phyloP scores from a whole-genome alignment of 1,140 invertebrate species.

The Aphidius ervi region DNA sequence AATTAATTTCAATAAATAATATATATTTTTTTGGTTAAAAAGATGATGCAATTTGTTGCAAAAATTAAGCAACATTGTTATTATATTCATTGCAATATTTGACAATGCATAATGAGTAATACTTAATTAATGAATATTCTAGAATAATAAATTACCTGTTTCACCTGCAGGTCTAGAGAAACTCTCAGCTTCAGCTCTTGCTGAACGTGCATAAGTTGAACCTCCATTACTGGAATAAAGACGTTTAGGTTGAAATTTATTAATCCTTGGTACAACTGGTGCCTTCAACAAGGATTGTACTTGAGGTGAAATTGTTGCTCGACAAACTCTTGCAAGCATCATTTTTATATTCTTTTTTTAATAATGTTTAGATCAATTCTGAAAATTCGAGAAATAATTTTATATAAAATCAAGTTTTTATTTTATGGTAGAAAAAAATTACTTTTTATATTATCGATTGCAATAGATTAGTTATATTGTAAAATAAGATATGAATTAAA shows the following conservation, averaged over 20 bases:
- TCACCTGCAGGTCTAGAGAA: conserved; percentile 53
- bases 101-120: neutral
- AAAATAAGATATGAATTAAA: too few relatives aligned
- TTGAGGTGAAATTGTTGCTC: conserved; percentile 35
- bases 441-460: too few relatives aligned
- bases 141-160: conserved; percentile 43
- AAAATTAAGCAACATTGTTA: neutral
- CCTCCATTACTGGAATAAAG: conserved; percentile 43
- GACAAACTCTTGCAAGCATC: conserved; percentile 42
- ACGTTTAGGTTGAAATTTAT: conserved; percentile 36
- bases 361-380: conserved; percentile 16
- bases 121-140: neutral
- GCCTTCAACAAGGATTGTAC: conserved; percentile 32
- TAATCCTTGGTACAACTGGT: conserved; percentile 27
- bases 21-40: neutral
- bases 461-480: too few relatives aligned
- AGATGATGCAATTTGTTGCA: neutral
- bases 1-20: conserved; percentile 2
- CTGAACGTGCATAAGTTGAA: conserved; percentile 34
- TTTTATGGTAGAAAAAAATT: too few relatives aligned
- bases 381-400: neutral
- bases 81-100: neutral
- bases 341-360: conserved; percentile 30
- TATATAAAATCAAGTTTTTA: conserved; percentile 3
- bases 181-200: conserved; percentile 50